Evolutionary conservation across 2,113 vertebrate genomes (phyloP).

Genomic region (Ciconia stormi): DNA sequence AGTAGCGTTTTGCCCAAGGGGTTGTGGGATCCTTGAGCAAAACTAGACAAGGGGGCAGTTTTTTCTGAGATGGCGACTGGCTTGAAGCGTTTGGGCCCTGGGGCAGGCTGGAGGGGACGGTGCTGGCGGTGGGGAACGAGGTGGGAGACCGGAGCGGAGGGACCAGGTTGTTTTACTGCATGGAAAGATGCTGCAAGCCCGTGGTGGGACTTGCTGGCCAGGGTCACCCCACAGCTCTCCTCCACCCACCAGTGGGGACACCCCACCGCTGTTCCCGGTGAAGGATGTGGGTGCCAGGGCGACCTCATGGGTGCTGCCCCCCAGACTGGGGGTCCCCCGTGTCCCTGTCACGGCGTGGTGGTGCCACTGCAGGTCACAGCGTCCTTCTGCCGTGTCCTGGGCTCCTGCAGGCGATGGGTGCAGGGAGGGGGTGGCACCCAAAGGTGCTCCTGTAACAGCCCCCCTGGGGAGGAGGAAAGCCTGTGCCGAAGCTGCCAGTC

Average conservation of each 20-base stretch:
- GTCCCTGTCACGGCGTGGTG: not conserved
- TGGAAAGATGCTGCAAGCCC: not conserved
- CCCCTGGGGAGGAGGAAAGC: not conserved
- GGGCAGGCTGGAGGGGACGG: not conserved
- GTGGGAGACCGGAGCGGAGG: not conserved
- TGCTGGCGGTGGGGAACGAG: rapidly evolving
- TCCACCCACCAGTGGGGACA: not conserved
- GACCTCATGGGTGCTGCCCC: not conserved
- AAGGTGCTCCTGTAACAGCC: rapidly evolving
- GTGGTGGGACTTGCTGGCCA: rapidly evolving
- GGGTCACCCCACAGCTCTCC: not conserved
- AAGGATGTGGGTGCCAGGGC: not conserved
- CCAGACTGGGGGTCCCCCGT: rapidly evolving
- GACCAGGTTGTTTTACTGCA: no score
- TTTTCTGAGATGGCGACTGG: not conserved
- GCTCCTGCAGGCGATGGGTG: not conserved
- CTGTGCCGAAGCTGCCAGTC: rapidly evolving
- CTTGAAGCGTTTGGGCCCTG: not conserved
- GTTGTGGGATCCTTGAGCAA: not conserved
- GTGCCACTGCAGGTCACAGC: not conserved
- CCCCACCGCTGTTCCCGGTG: rapidly evolving
- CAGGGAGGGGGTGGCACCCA: rapidly evolving
- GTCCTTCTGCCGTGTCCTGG: rapidly evolving
- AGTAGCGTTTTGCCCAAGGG: rapidly evolving
- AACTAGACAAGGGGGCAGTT: not conserved